A percentile compares a stretch with the other conserved stretches of the same genome.
Conservation (phyloP, 2,113 vertebrate species). For the Rafetus swinhoei region DNA sequence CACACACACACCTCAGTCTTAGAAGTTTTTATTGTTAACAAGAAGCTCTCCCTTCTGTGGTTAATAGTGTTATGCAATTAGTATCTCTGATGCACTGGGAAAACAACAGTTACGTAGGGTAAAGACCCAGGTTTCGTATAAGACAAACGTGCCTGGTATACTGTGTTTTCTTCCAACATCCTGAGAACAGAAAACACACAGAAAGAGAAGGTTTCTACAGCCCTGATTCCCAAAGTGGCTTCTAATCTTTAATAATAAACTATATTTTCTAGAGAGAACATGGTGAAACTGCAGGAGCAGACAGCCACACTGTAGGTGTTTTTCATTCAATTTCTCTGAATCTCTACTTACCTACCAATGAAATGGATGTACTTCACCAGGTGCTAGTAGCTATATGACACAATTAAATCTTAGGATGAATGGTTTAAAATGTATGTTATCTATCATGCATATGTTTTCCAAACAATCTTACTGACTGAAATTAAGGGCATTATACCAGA, state of each 20-base stretch:
- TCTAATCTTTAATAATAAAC: background rate
- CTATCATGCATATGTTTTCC: fast-evolving
- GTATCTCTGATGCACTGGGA: background rate
- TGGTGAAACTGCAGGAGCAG: background rate
- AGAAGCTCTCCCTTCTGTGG: too few species aligned
- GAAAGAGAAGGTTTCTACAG: background rate
- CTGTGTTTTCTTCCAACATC: background rate
- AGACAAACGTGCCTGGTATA: background rate
- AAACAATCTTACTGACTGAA: background rate
- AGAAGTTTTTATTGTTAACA: background rate
- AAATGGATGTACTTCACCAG: background rate
- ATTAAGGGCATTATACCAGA: background rate
- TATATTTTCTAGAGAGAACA: background rate
- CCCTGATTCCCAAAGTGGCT: background rate
- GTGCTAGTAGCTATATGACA: background rate
- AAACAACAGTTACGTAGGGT: background rate
- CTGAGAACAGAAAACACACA: background rate
- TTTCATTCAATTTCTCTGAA: background rate
- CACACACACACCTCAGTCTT: too few species aligned
- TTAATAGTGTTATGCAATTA: background rate
- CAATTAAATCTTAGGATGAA: background rate
- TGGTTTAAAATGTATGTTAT: background rate
- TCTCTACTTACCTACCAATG: background rate
- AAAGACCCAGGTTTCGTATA: background rate
- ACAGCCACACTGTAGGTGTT: background rate